Evolutionary conservation across 2,888 invertebrate genomes (phyloP).

Genomic region (Serripes groenlandicus): DNA sequence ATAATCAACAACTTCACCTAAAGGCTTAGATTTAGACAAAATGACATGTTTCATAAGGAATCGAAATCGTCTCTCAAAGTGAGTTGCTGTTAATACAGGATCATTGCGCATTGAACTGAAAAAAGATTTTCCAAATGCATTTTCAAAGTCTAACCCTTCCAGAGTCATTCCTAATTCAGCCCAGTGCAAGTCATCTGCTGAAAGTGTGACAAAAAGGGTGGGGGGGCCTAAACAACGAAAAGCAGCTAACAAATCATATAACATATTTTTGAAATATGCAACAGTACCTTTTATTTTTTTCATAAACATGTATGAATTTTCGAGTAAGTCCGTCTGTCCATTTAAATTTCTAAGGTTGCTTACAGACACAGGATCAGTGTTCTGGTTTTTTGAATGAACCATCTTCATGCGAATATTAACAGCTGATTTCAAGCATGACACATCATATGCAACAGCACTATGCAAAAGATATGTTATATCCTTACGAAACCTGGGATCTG

Average conservation of each 20-base stretch:
- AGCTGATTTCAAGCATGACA: slow-evolving; percentile 27
- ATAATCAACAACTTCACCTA: slow-evolving; percentile 44
- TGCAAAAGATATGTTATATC: slow-evolving; percentile 49
- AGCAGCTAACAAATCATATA: slow-evolving; percentile 55
- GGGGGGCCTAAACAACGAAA: slow-evolving; percentile 53
- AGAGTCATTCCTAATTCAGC: slow-evolving; percentile 55
- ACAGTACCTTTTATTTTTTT: slow-evolving; percentile 64
- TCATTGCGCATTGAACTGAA: slow-evolving; percentile 30
- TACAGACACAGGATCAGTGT: slow-evolving; percentile 17
- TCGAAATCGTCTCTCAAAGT: slow-evolving; percentile 53
- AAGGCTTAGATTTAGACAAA: slow-evolving; percentile 5
- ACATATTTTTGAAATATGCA: slow-evolving; percentile 54
- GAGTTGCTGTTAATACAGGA: slow-evolving; percentile 47
- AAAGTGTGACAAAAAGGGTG: slow-evolving; percentile 61
- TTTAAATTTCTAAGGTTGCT: slow-evolving; percentile 17
- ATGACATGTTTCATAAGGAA: slow-evolving; percentile 52
- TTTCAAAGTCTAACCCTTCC: slow-evolving; percentile 27
- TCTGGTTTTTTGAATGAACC: background rate
- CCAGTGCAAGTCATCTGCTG: slow-evolving; percentile 67
- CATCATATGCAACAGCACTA: slow-evolving; percentile 46
- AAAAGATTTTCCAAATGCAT: slow-evolving; percentile 32
- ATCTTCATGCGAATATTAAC: slow-evolving; percentile 55
- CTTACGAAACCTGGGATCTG: slow-evolving; percentile 22
- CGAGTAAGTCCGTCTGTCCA: slow-evolving; percentile 15
- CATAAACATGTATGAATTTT: slow-evolving; percentile 69